phyloP scores from a whole-genome alignment of 2,888 invertebrate genomes.

The Phyllotreta cruciferae region DNA sequence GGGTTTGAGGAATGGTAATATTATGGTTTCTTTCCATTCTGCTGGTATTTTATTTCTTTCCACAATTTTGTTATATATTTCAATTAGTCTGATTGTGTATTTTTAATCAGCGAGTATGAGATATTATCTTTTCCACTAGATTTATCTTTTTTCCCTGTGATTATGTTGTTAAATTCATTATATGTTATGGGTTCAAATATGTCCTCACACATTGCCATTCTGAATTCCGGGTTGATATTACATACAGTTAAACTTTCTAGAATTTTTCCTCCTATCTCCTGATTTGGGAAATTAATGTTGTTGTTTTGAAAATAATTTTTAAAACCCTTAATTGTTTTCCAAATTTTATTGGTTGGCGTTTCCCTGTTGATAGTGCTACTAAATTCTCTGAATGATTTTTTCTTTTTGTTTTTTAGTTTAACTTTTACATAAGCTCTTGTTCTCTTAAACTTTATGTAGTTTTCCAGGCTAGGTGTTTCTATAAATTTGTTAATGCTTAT shows the following conservation, averaged over 20 bases:
- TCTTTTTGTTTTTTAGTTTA: conserved; percentile 6
- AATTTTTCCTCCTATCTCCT: background rate
- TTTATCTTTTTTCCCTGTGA: conserved; percentile 6
- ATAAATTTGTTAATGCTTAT: background rate
- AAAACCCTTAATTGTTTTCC: conserved; percentile 18
- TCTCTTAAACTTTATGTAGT: conserved; percentile 11
- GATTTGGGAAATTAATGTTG: conserved; percentile 1
- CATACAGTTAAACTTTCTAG: background rate
- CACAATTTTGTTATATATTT: background rate
- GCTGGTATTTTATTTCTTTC: conserved; percentile 4
- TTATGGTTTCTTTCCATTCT: conserved; percentile 4
- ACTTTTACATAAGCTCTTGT: conserved; percentile 13
- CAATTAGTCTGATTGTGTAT: background rate
- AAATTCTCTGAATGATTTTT: conserved; percentile 13
- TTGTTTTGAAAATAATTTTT: conserved; percentile 2
- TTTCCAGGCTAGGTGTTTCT: conserved; percentile 3
- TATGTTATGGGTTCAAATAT: conserved; percentile 1
- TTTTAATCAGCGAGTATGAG: conserved; percentile 2
- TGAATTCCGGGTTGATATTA: conserved; percentile 9
- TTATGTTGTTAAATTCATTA: background rate
- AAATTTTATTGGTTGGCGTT: conserved; percentile 9
- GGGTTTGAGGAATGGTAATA: conserved; percentile 15
- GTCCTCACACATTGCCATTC: no score
- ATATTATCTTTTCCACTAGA: background rate
- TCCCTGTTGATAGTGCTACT: conserved; percentile 7